A percentile compares a stretch with the other conserved stretches of the same genome.
These are phyloP conservation scores for Corythornis madagascariensis DNA, from an alignment of 2,113 vertebrate genomes.

Conservation along the genomic window DNA sequence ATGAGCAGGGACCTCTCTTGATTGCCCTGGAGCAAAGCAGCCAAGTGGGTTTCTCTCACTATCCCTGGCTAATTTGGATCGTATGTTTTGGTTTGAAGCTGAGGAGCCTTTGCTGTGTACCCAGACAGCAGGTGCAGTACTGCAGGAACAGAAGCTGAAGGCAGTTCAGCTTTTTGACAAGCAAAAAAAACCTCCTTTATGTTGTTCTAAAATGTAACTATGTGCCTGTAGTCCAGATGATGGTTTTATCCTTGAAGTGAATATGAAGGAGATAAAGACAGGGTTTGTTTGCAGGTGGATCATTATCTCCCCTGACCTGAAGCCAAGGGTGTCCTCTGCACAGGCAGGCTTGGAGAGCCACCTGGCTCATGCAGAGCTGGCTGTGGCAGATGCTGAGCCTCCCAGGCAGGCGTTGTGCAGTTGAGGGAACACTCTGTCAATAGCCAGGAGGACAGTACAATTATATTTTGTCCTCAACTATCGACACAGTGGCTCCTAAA, in stretches of 20 bases:
- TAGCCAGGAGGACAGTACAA: conserved; percentile 57
- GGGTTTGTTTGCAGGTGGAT: neutral
- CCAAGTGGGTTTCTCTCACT: neutral
- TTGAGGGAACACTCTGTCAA: conserved; percentile 68
- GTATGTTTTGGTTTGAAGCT: neutral
- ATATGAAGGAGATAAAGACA: neutral
- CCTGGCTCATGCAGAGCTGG: neutral
- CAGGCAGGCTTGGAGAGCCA: neutral
- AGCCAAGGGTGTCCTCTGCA: neutral
- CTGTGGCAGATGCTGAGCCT: neutral
- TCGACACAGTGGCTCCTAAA: conserved; percentile 74
- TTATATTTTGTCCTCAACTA: conserved; percentile 66
- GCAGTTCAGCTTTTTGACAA: neutral
- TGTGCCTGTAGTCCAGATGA: neutral
- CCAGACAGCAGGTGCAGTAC: neutral
- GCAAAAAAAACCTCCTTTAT: neutral
- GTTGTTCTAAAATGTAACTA: neutral
- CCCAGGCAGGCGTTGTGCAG: neutral
- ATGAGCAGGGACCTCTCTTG: neutral
- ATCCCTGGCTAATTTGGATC: neutral
- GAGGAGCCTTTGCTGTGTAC: neutral
- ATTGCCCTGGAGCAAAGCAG: neutral
- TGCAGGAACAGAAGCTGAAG: neutral
- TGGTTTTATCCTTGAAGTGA: neutral
- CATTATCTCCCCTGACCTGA: neutral